phyloP scores from a whole-genome alignment of 2,797 vertebrate genomes.

The Chaenodraco wilsoni region DNA sequence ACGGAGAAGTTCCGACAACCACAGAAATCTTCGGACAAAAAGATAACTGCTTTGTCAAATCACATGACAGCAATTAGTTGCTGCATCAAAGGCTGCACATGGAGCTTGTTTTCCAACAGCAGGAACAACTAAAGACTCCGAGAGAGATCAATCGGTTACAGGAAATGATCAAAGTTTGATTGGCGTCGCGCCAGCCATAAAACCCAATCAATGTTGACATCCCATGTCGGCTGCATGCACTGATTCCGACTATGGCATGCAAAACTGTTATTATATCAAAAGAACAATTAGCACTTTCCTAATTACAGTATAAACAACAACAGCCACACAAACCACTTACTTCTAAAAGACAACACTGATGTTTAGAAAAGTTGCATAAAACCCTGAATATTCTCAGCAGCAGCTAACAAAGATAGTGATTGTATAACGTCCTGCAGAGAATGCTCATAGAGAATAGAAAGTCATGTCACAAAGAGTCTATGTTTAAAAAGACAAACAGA shows the following conservation, averaged over 20 bases:
- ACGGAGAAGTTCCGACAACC: conserved; percentile 74
- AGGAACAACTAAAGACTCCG: conserved; percentile 58
- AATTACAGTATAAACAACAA: conserved; percentile 46
- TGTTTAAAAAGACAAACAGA: conserved; percentile 42
- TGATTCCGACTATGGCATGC: conserved; percentile 46
- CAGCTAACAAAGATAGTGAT: conserved; percentile 61
- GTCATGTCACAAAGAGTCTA: conserved; percentile 53
- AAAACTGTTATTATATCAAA: conserved; percentile 30
- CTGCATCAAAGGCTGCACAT: conserved; percentile 53
- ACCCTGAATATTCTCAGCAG: conserved; percentile 79
- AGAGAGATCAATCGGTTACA: conserved; percentile 74
- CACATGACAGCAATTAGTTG: conserved; percentile 54
- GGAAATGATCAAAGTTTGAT: conserved; percentile 80
- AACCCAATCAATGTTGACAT: conserved; percentile 78
- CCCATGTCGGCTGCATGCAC: conserved; percentile 60
- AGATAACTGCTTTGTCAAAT: conserved; percentile 64
- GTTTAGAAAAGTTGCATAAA: conserved; percentile 81
- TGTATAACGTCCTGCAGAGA: conserved; percentile 59
- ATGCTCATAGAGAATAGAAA: conserved; percentile 56
- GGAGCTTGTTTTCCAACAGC: conserved; percentile 41
- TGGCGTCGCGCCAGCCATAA: conserved; percentile 61
- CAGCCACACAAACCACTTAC: conserved; percentile 24
- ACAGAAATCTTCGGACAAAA: conserved; percentile 74
- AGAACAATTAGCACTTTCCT: conserved; percentile 44
- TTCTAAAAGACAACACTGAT: conserved; percentile 42